phyloP scores from a whole-genome alignment of 2,797 vertebrate species.

The Megaceryle alcyon region DNA sequence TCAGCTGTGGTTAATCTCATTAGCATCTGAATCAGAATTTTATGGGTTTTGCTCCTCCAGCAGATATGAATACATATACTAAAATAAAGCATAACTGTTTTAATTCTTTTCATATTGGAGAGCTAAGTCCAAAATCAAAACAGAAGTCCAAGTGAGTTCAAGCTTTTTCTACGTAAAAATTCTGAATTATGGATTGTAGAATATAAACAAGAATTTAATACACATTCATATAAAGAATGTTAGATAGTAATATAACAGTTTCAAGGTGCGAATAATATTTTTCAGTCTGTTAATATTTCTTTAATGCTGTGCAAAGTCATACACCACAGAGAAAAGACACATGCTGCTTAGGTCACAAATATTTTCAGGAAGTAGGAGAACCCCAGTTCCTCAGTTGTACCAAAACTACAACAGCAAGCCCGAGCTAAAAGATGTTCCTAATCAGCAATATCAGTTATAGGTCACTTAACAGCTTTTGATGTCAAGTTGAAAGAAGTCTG shows the following conservation, averaged over 20 bases:
- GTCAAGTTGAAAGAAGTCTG: background rate
- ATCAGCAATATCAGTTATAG: slow-evolving; percentile 31
- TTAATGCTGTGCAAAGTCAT: background rate
- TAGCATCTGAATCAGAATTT: background rate
- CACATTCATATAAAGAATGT: background rate
- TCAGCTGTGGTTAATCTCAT: background rate
- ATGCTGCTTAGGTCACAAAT: background rate
- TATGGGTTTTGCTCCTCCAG: background rate
- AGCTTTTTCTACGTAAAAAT: background rate
- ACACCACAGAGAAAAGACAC: background rate
- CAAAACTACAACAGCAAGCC: background rate
- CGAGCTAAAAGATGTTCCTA: background rate
- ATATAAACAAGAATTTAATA: background rate
- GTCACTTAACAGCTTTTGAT: slow-evolving; percentile 43
- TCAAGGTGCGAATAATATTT: background rate
- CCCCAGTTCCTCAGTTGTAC: fast-evolving
- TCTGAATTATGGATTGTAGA: background rate
- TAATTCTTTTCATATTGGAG: background rate
- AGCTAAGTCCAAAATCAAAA: background rate
- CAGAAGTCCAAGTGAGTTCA: background rate
- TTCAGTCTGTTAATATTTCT: background rate
- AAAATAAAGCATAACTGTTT: background rate
- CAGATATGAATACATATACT: background rate
- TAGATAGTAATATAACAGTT: background rate
- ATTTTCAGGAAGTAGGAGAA: background rate